Conservation (phyloP, 2,888 invertebrate species). For the Odiellus spinosus region DNA sequence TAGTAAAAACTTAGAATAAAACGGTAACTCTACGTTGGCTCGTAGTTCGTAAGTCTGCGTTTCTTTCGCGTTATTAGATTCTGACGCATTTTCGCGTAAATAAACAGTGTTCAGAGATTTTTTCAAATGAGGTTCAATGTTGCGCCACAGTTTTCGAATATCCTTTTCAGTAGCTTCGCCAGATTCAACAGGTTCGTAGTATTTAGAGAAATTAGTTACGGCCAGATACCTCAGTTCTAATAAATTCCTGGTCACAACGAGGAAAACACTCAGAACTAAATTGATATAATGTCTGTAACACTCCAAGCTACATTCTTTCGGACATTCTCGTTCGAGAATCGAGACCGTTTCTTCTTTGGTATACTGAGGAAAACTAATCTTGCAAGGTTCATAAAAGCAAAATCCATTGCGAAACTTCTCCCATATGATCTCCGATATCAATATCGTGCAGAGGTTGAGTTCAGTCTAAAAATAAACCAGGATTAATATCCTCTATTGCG, state of each 20-base stretch:
- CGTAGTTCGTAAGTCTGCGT: conserved; percentile 6
- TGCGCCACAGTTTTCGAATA: conserved; percentile 55
- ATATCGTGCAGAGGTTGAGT: conserved; percentile 53
- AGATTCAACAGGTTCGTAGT: conserved; percentile 57
- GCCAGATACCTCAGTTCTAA: conserved; percentile 67
- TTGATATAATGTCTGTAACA: conserved; percentile 65
- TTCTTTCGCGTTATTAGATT: conserved; percentile 21
- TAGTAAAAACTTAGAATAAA: conserved; percentile 70
- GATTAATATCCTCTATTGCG: not conserved
- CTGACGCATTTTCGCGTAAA: conserved; percentile 32
- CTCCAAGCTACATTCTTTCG: conserved; percentile 23
- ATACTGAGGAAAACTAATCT: conserved; percentile 63
- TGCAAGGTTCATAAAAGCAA: conserved; percentile 51
- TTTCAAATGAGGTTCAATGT: conserved; percentile 58
- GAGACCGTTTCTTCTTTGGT: conserved; percentile 45
- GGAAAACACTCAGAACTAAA: conserved; percentile 67
- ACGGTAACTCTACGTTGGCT: conserved; percentile 44
- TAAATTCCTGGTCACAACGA: conserved; percentile 65
- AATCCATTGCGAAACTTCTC: conserved; percentile 59
- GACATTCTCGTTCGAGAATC: conserved; percentile 28
- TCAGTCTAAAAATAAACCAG: conserved; percentile 32
- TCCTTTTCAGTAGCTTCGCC: conserved; percentile 47
- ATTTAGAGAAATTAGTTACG: conserved; percentile 48
- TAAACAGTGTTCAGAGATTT: conserved; percentile 59
- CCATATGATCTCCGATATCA: conserved; percentile 59